Conservation (phyloP, 2,888 invertebrate species). For the Agriopis aurantiaria region DNA sequence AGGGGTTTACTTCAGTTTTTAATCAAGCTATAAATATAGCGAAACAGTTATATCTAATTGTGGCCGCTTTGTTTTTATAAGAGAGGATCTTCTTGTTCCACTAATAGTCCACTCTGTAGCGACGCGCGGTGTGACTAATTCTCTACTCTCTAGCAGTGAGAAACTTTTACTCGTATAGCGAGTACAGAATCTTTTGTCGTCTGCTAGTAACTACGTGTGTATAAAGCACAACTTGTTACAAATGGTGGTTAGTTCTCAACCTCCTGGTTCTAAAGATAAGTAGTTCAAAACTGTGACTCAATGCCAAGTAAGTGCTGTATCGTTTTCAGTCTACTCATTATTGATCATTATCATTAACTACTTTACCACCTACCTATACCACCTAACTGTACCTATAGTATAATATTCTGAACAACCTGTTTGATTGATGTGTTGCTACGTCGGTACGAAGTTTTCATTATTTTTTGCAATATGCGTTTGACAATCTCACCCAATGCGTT, state of each 20-base stretch:
- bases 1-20: conserved; percentile 7
- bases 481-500: too few species aligned
- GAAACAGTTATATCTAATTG: conserved; percentile 40
- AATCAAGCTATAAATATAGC: conserved; percentile 23
- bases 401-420: not conserved
- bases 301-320: conserved; percentile 15
- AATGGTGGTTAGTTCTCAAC: conserved; percentile 4
- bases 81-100: conserved; percentile 49
- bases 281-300: not conserved
- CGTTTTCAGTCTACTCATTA: not conserved
- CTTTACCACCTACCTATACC: too few species aligned
- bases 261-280: not conserved
- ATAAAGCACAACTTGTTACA: conserved; percentile 6
- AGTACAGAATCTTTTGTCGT: conserved; percentile 41
- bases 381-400: too few species aligned
- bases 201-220: conserved; percentile 31
- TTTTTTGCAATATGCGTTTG: too few species aligned
- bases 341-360: not conserved
- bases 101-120: conserved; percentile 49
- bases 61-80: conserved; percentile 45
- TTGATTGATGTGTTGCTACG: not conserved
- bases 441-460: not conserved
- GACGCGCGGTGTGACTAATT: conserved; percentile 62
- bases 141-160: conserved; percentile 66
- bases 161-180: conserved; percentile 58